Conservation (phyloP, 2,888 invertebrate genomes). For the Lucinisca nassula region DNA sequence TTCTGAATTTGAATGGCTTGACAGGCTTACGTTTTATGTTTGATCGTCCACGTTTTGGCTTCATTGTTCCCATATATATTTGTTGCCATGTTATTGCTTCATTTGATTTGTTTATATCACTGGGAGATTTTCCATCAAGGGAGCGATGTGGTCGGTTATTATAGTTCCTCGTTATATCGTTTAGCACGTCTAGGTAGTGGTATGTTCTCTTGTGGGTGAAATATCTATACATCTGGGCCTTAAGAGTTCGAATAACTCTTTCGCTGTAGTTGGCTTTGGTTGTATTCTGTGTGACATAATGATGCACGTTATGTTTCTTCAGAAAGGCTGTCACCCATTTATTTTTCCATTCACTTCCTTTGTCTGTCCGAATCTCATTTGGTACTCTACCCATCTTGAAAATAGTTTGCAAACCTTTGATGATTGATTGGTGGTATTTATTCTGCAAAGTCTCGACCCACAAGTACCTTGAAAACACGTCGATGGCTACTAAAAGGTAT, state of each 20-base stretch:
- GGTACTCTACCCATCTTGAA: conserved; percentile 25
- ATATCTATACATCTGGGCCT: conserved; percentile 41
- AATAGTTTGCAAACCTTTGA: conserved; percentile 48
- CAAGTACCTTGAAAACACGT: conserved; percentile 52
- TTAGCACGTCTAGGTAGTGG: conserved; percentile 32
- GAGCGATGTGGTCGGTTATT: conserved; percentile 32
- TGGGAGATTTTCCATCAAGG: conserved; percentile 30
- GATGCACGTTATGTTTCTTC: conserved; percentile 23
- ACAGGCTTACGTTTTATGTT: conserved; percentile 2
- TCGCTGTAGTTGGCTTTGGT: conserved; percentile 50
- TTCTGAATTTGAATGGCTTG: conserved; percentile 48
- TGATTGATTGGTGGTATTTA: conserved; percentile 39
- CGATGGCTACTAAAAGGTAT: conserved; percentile 51
- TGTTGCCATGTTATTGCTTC: conserved; percentile 25
- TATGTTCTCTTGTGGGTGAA: conserved; percentile 47
- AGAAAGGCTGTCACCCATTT: conserved; percentile 31
- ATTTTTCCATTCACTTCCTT: conserved; percentile 55
- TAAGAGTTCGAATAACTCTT: conserved; percentile 40
- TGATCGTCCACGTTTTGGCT: not conserved
- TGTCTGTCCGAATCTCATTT: conserved; percentile 44
- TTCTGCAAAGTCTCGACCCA: conserved; percentile 54
- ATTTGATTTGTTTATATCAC: conserved; percentile 18
- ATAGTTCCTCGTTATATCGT: conserved; percentile 47
- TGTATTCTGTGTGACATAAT: conserved; percentile 44
- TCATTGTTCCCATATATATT: conserved; percentile 33